Evolutionary conservation across 2,113 vertebrate species (phyloP), one percentile per base, ranked within the genome.

Genomic region (Seriola dumerili): DNA sequence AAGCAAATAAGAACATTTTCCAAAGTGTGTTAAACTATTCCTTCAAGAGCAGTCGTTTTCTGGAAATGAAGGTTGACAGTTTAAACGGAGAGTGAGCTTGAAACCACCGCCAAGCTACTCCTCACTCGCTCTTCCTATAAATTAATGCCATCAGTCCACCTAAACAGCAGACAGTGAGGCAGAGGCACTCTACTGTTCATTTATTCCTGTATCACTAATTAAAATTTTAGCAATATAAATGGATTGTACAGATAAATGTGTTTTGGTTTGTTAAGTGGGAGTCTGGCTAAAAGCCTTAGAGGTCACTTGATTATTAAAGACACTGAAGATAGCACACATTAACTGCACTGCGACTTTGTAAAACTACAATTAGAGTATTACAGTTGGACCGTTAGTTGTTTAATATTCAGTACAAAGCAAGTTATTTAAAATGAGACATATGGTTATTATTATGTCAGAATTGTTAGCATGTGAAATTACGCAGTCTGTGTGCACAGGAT

Each of bases 301-400:
- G 7, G 52, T 79, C 58, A 73, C 78, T 76, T 57, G 21, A 57
- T 74, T 25, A 64, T 85, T 78, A 52, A 83, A 77, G 64, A 58
- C 42, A 3, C 63, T 42, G 32, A 68, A 69, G 7, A 73, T n/a
- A 77, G 52, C 65, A 36, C 34, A n/a, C 19, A 50, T 68, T 71
- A 54, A 73, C 55, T 34, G 17, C 54, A 55, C 12, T 2, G n/a
- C 0, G 2, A 25, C 32, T 38, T 10, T 54, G 29, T 57, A 17
- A 40, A 80, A 58, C 66, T 80, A 32, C 75, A 46, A 66, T 66
- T 54, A 76, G 14, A 71, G 21, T 8, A 57, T 58, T 48, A 13
- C 4, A 34, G 38, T 13, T 69, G 59, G 32, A 23, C 21, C 16
- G 8, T 16, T 1, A 9, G 54, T 16, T 80, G 71, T 59, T 58